A percentile compares a stretch with the other conserved stretches of the same genome.
Evolutionary conservation across 53 echinoderm and acorn worm genomes (phyloP).

Genomic region (Crossaster papposus): DNA sequence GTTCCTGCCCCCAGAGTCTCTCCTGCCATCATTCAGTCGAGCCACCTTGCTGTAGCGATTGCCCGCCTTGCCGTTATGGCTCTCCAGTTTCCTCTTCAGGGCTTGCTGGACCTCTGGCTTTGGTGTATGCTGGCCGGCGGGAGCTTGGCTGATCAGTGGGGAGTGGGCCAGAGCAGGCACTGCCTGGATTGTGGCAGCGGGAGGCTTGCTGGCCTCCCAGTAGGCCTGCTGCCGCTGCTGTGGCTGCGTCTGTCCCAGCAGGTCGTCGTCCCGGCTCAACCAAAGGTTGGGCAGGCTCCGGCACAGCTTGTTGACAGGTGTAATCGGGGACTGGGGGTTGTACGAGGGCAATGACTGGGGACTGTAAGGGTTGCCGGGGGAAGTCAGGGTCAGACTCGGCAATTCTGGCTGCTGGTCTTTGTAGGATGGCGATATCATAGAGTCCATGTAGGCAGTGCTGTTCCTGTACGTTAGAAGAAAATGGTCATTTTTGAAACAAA

Average conservation of each 20-base stretch:
- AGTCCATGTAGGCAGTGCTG: slow-evolving; percentile 23
- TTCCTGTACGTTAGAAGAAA: slow-evolving; percentile 3
- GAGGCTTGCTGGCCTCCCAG: slow-evolving; percentile 40
- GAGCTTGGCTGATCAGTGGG: slow-evolving; percentile 34
- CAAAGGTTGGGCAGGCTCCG: slow-evolving; percentile 87
- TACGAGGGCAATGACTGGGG: slow-evolving; percentile 18
- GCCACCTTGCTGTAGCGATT: slow-evolving; percentile 36
- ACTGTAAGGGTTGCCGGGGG: slow-evolving; percentile 45
- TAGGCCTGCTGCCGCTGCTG: slow-evolving; percentile 28
- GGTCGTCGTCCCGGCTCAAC: slow-evolving; percentile 28
- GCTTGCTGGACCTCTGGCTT: slow-evolving; percentile 12
- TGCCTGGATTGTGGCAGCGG: slow-evolving; percentile 37
- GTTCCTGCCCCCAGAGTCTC: neutral
- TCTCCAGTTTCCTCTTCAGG: slow-evolving; percentile 64
- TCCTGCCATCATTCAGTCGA: slow-evolving; percentile 3
- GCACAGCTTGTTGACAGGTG: slow-evolving; percentile 66
- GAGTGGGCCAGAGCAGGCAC: neutral
- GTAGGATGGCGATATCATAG: slow-evolving; percentile 5
- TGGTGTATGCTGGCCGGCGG: slow-evolving; percentile 10
- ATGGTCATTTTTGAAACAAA: neutral
- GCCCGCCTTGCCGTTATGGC: slow-evolving; percentile 7
- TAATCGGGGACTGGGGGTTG: slow-evolving; percentile 17
- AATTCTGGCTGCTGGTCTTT: slow-evolving; percentile 17
- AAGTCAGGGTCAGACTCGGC: slow-evolving; percentile 37
- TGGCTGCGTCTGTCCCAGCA: neutral